These are phyloP conservation scores for Ochlodes sylvanus DNA, from an alignment of 2,888 invertebrate genomes.

Conservation along the genomic window DNA sequence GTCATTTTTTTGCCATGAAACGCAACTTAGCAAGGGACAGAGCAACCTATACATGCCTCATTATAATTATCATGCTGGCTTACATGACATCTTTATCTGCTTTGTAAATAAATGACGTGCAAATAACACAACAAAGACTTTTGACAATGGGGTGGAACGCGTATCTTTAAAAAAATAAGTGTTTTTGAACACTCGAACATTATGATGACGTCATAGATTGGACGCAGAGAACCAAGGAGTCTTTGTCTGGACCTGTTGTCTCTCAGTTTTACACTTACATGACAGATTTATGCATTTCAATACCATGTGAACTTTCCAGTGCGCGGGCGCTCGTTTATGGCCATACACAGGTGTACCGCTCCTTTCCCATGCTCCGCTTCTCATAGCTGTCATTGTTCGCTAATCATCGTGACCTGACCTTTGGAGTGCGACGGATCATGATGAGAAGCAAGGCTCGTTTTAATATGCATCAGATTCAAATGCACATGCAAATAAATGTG, in stretches of 20 bases:
- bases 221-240: too few relatives aligned
- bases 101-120: too few relatives aligned
- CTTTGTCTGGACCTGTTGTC: neutral
- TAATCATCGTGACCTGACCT: conserved; percentile 69
- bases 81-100: too few relatives aligned
- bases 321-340: conserved; percentile 37
- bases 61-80: too few relatives aligned
- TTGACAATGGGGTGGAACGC: too few relatives aligned
- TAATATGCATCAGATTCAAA: conserved; percentile 35
- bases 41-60: too few relatives aligned
- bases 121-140: too few relatives aligned
- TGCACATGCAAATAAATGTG: conserved; percentile 21
- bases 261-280: neutral
- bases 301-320: conserved; percentile 51
- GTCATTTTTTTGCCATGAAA: too few relatives aligned
- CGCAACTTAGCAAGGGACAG: too few relatives aligned
- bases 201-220: too few relatives aligned
- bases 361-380: conserved; percentile 77
- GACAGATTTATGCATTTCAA: conserved; percentile 42
- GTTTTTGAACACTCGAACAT: too few relatives aligned
- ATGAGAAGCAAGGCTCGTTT: conserved; percentile 37
- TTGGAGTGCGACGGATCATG: conserved; percentile 61
- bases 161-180: too few relatives aligned
- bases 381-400: conserved; percentile 65
- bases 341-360: conserved; percentile 57